These are phyloP conservation scores for Varanus salvator DNA, from an alignment of 2,113 vertebrate species.

Conservation along the genomic window DNA sequence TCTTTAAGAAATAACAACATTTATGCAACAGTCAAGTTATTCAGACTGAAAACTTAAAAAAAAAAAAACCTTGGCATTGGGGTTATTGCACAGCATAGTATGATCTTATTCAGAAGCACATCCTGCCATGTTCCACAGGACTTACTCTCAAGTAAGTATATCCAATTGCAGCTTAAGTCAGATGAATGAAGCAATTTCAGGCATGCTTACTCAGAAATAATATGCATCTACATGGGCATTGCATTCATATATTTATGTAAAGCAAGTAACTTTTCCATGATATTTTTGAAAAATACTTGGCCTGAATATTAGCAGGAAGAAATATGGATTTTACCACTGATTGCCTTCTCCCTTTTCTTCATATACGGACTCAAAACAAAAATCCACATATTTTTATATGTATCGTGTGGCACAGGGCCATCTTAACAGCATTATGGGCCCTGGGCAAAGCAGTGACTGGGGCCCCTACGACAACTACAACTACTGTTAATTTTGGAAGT, in stretches of 20 bases:
- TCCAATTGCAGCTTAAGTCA: background rate
- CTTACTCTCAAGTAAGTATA: background rate
- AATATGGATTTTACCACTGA: background rate
- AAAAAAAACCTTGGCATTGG: background rate
- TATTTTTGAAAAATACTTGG: background rate
- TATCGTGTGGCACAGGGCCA: too few relatives aligned
- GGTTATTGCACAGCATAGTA: background rate
- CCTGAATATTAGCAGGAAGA: background rate
- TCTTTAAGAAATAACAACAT: slow-evolving; percentile 17
- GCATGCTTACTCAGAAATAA: background rate
- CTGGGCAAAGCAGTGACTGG: too few relatives aligned
- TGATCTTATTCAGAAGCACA: background rate
- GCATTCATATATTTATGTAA: background rate
- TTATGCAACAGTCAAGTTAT: slow-evolving; percentile 26
- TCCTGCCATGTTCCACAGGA: background rate
- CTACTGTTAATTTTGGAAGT: too few relatives aligned
- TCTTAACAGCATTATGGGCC: too few relatives aligned
- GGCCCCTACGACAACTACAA: too few relatives aligned
- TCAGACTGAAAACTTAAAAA: slow-evolving; percentile 1
- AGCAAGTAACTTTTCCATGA: background rate
- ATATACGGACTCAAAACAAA: too few relatives aligned
- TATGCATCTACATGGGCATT: background rate
- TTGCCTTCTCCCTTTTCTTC: too few relatives aligned
- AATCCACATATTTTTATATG: too few relatives aligned
- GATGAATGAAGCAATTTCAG: background rate